Evolutionary conservation across 2,888 invertebrate genomes (phyloP), one percentile per base, ranked within the genome.

Genomic region (Agrochola litura): DNA sequence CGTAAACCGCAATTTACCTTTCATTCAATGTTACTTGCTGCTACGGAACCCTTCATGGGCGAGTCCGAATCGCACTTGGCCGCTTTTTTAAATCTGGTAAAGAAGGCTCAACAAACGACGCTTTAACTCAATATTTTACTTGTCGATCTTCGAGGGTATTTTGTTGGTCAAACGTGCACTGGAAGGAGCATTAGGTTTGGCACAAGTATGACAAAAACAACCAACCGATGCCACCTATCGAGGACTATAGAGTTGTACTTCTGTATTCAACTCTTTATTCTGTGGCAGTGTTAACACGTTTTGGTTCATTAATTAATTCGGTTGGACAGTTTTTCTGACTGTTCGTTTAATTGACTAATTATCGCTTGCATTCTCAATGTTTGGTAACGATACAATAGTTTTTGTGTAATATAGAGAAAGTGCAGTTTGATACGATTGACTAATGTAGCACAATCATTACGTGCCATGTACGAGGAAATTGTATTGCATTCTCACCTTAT

Each of bases 281-380:
- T 37, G 68, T 58, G 69, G 74, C 58, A 70, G 63, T 70, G 83
- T 85, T 88, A 86, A 86, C 85, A 75, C 73, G 89, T 79, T 87
- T 76, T 73, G 87, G 85, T 87, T 85, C 87, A 88, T 87, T 87
- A 82, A 88, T 79, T 87, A 85, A 77, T 79, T 83, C 87, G 81
- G 85, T 83, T 87, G 77, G 77, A 80, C 87, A 85, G 81, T 87
- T 87, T 88, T 88, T 88, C 76, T 79, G 73, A 65, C 66, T 82
- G 71, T 64, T 68, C 67, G 25, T 73, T 70, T 79, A 82, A 85
- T 85, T 80, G 77, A 78, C 87, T 88, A 83, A 88, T 88, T 87
- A 85, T 69, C 52, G 76, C 72, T 68, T 67, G 84, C 86, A 77
- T 70, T 81, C 73, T 61, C 82, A 77, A 61, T 67, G 69, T 79